Percentiles rank a stretch among this genome's conserved stretches.
These are phyloP conservation scores for Tenthredo amoena DNA, from an alignment of 2,888 invertebrate genomes.

Conservation along the genomic window DNA sequence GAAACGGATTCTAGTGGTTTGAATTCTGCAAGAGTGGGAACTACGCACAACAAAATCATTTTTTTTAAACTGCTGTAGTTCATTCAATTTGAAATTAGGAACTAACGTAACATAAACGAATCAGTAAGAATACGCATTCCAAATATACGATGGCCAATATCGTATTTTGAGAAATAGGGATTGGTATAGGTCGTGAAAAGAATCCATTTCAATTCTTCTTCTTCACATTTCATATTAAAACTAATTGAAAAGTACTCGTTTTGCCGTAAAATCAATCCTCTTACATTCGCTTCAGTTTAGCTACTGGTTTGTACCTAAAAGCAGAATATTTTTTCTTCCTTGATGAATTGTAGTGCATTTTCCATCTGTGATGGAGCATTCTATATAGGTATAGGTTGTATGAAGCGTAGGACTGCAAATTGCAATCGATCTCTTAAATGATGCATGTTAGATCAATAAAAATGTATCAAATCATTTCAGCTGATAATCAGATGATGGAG, in stretches of 20 bases:
- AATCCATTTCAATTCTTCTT: not conserved
- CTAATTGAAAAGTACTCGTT: too few relatives aligned
- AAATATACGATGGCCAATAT: not conserved
- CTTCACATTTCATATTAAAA: too few relatives aligned
- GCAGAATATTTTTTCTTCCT: too few relatives aligned
- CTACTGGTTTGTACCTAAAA: too few relatives aligned
- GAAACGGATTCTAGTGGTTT: not conserved
- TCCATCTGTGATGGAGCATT: too few relatives aligned
- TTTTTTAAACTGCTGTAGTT: too few relatives aligned
- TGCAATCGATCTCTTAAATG: not conserved
- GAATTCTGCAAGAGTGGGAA: not conserved
- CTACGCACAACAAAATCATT: not conserved
- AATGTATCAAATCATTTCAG: not conserved
- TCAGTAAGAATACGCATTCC: not conserved
- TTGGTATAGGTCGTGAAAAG: not conserved
- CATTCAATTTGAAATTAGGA: too few relatives aligned
- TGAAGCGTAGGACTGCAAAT: not conserved
- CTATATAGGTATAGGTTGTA: not conserved
- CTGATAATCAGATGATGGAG: not conserved
- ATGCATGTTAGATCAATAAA: not conserved
- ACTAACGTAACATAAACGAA: not conserved
- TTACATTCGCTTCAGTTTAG: too few relatives aligned
- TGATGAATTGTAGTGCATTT: too few relatives aligned
- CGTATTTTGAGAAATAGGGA: not conserved
- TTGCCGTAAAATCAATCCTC: too few relatives aligned